Conservation (phyloP, 2,113 vertebrate genomes). For the Eulemur rufifrons region DNA sequence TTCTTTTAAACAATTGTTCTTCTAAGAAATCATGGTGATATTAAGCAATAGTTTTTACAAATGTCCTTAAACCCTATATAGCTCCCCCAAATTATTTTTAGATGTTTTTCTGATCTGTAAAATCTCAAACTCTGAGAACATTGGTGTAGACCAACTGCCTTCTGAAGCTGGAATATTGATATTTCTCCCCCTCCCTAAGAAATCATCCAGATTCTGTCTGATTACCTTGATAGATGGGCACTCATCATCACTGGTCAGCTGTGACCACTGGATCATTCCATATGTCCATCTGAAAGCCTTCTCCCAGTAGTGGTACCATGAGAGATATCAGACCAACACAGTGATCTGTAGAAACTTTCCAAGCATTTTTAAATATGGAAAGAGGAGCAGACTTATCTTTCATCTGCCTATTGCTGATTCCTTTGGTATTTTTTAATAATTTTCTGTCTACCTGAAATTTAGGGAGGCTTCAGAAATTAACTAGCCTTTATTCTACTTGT, state of each 20-base stretch:
- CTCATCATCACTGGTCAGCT: background rate
- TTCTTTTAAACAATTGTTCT: background rate
- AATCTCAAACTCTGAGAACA: background rate
- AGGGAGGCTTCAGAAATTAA: background rate
- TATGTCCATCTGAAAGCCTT: background rate
- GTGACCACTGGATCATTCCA: background rate
- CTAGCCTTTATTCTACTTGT: background rate
- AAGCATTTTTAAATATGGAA: background rate
- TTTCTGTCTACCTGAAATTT: background rate
- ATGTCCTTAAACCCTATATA: background rate
- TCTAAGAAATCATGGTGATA: background rate
- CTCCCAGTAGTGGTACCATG: rapidly evolving
- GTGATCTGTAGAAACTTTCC: background rate
- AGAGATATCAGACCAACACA: background rate
- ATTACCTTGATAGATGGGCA: background rate
- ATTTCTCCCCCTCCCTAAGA: background rate
- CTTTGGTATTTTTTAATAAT: background rate
- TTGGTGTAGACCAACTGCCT: background rate
- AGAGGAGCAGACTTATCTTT: background rate
- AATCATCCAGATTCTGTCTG: background rate
- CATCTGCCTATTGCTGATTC: background rate
- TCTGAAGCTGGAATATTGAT: background rate
- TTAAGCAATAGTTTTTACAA: background rate
- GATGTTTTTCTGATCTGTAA: background rate
- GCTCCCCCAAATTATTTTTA: background rate